Conservation (phyloP, 2,888 invertebrate species). For the Dryocosmus kuriphilus region DNA sequence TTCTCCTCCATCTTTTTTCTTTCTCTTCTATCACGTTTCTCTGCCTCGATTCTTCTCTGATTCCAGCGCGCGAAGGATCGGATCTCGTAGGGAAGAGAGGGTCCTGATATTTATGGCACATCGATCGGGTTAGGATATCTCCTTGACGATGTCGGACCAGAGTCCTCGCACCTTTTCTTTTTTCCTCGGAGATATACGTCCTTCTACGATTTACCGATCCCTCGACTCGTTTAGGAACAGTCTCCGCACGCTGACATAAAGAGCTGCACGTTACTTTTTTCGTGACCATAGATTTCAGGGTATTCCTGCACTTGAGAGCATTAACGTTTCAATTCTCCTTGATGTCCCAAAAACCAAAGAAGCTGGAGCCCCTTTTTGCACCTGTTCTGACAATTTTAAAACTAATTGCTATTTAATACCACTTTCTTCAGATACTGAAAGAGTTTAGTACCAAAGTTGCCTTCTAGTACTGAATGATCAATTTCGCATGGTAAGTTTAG, state of each 20-base stretch:
- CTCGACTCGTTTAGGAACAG: conserved; percentile 37
- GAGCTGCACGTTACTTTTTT: conserved; percentile 39
- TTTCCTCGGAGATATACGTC: conserved; percentile 38
- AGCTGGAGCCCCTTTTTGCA: conserved; percentile 7
- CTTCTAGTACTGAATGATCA: not conserved
- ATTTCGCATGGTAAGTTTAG: not conserved
- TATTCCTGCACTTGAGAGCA: conserved; percentile 34
- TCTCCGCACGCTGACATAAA: conserved; percentile 39
- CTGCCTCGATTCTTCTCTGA: conserved; percentile 42
- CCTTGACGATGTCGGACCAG: conserved; percentile 49
- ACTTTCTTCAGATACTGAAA: not conserved
- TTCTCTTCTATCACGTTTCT: conserved; percentile 43
- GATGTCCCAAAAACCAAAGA: conserved; percentile 13
- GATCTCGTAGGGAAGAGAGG: conserved; percentile 42
- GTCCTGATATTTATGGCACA: conserved; percentile 56
- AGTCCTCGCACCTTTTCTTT: conserved; percentile 39
- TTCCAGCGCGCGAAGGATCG: conserved; percentile 45
- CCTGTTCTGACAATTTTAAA: conserved; percentile 8
- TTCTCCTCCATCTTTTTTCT: conserved; percentile 47
- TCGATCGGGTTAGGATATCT: conserved; percentile 58
- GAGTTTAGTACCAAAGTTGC: too few species aligned
- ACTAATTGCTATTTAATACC: conserved; percentile 20
- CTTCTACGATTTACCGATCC: conserved; percentile 39
- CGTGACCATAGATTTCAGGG: conserved; percentile 32
- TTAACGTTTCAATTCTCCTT: conserved; percentile 32